These are phyloP conservation scores for Augochlora pura DNA, from an alignment of 1,140 invertebrate species.

Conservation along the genomic window DNA sequence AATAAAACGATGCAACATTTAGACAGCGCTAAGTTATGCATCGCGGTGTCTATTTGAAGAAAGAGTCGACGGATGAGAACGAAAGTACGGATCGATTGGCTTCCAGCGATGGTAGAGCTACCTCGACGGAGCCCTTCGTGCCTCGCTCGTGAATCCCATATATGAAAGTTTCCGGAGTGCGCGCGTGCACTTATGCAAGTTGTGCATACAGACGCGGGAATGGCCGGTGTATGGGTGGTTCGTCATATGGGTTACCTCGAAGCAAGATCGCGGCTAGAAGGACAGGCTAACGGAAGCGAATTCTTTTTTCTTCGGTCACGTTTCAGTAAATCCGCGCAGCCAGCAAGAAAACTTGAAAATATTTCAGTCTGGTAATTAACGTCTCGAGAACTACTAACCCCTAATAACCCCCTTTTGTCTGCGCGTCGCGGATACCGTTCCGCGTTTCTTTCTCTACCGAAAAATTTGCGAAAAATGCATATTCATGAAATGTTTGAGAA, in stretches of 20 bases:
- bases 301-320: slow-evolving; percentile 21
- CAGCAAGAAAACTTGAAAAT: slow-evolving; percentile 22
- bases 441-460: too few species aligned
- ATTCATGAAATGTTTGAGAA: too few species aligned
- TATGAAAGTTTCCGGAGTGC: slow-evolving; percentile 16
- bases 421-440: slow-evolving; percentile 8
- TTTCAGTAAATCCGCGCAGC: slow-evolving; percentile 42
- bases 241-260: slow-evolving; percentile 50
- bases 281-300: slow-evolving; percentile 38
- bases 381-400: slow-evolving; percentile 24
- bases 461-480: too few species aligned
- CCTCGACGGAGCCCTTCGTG: background rate
- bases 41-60: background rate
- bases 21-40: too few species aligned
- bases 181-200: slow-evolving; percentile 12
- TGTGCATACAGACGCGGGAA: background rate
- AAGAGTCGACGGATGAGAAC: slow-evolving; percentile 23
- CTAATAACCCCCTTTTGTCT: slow-evolving; percentile 25
- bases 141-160: slow-evolving; percentile 16
- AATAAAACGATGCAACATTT: too few species aligned
- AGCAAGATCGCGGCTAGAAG: slow-evolving; percentile 43
- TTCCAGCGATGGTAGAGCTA: slow-evolving; percentile 13
- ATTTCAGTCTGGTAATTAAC: slow-evolving; percentile 18
- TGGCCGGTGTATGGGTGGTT: slow-evolving; percentile 28
- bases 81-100: slow-evolving; percentile 50